Evolutionary conservation across 2,797 vertebrate genomes (phyloP).

Genomic region (Cetoscarus ocellatus): DNA sequence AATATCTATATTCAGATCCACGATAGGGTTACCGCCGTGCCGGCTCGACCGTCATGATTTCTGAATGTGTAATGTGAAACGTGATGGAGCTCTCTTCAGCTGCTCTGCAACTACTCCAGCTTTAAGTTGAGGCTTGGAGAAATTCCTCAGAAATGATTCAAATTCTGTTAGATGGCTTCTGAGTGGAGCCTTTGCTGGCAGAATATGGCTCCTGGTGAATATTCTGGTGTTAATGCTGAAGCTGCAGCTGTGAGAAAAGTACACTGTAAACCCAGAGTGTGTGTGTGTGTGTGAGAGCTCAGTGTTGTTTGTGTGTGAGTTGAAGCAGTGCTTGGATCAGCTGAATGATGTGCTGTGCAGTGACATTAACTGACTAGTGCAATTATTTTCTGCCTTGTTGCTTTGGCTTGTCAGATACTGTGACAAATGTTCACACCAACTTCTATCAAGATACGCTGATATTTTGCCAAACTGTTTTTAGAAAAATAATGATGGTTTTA

Average conservation of each 20-base stretch:
- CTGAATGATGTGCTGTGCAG: not conserved
- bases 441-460: not conserved
- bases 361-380: not conserved
- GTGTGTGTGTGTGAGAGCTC: not conserved
- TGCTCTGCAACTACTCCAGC: not conserved
- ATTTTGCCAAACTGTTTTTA: not conserved
- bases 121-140: not conserved
- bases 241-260: conserved; percentile 3
- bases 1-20: conserved; percentile 73
- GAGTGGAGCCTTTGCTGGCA: not conserved
- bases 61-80: conserved; percentile 7
- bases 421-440: not conserved
- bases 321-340: not conserved
- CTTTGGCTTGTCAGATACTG: not conserved
- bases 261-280: not conserved
- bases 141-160: conserved; percentile 5
- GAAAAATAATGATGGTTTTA: too few species aligned
- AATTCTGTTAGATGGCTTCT: not conserved
- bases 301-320: not conserved
- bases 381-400: not conserved
- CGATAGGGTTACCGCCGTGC: conserved; percentile 34
- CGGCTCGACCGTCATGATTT: conserved; percentile 32
- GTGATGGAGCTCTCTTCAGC: not conserved
- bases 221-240: not conserved
- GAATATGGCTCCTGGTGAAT: not conserved